phyloP scores from a whole-genome alignment of 1,140 invertebrate genomes.

The Dreissena rostriformis region DNA sequence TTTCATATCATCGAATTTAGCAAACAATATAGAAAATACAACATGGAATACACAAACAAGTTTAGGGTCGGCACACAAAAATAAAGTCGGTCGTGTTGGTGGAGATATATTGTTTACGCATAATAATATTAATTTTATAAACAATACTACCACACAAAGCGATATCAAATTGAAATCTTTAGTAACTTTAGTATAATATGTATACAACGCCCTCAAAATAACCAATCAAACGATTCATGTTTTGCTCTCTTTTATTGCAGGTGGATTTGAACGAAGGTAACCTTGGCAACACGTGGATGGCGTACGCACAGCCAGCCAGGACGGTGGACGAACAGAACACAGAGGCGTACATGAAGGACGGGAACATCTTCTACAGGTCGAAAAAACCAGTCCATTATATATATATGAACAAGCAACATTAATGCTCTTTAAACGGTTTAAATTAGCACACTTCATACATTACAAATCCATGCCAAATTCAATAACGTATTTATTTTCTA shows the following conservation, averaged over 20 bases:
- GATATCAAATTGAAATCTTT: not conserved
- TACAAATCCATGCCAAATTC: not conserved
- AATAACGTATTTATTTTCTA: not conserved
- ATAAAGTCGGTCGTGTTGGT: not conserved
- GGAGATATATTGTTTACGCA: not conserved
- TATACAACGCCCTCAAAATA: not conserved
- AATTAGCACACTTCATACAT: not conserved
- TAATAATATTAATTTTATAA: not conserved
- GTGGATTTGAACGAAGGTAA: constrained; percentile 27
- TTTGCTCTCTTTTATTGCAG: not conserved
- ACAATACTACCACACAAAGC: too few relatives aligned
- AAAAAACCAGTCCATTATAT: not conserved
- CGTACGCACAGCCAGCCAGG: constrained; percentile 77
- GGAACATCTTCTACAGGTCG: constrained; percentile 79
- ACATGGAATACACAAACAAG: too few relatives aligned
- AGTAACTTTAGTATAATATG: not conserved
- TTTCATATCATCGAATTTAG: too few relatives aligned
- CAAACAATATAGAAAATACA: too few relatives aligned
- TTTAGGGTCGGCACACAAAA: not conserved
- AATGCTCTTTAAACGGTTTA: not conserved
- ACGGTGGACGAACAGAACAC: constrained; percentile 81
- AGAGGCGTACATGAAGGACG: constrained; percentile 80
- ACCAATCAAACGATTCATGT: not conserved
- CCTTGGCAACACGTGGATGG: constrained; percentile 72
- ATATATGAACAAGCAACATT: too few relatives aligned